Evolutionary conservation across 2,113 vertebrate species (phyloP).

Genomic region (Herpailurus yagouaroundi): DNA sequence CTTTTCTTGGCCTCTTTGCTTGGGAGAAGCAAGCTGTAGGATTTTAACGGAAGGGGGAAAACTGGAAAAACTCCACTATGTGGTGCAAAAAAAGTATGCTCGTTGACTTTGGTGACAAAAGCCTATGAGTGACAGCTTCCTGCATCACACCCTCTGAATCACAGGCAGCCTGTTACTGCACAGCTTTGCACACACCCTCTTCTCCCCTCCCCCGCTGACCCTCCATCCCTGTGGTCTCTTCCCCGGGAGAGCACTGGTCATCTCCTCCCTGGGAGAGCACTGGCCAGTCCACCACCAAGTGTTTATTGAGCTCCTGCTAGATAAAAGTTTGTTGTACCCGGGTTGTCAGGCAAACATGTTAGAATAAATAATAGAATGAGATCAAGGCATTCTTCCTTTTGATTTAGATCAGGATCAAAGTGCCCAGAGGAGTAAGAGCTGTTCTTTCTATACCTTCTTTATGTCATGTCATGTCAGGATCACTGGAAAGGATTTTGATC

Average conservation of each 20-base stretch:
- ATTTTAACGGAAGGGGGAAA: constrained; percentile 1
- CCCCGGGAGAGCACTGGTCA: neutral
- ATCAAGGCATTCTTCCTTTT: constrained; percentile 42
- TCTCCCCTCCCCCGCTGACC: neutral
- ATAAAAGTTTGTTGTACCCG: neutral
- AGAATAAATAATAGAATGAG: constrained; percentile 19
- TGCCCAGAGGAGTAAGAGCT: neutral
- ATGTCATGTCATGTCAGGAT: neutral
- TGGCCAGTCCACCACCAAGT: neutral
- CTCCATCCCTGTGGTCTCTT: neutral
- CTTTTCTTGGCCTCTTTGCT: constrained; percentile 70
- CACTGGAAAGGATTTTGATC: neutral
- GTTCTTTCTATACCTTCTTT: neutral
- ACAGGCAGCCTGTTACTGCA: neutral
- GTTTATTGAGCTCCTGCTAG: neutral
- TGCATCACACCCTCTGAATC: neutral
- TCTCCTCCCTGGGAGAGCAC: neutral
- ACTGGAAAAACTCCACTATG: neutral
- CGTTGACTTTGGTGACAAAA: constrained; percentile 1
- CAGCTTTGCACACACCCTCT: neutral
- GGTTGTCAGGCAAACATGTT: constrained; percentile 10
- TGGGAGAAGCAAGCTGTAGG: constrained; percentile 11
- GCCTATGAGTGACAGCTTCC: neutral
- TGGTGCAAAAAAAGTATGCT: neutral
- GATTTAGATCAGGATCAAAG: neutral